These are phyloP conservation scores for Microvelia longipes DNA, from an alignment of 1,140 invertebrate species.

Conservation along the genomic window DNA sequence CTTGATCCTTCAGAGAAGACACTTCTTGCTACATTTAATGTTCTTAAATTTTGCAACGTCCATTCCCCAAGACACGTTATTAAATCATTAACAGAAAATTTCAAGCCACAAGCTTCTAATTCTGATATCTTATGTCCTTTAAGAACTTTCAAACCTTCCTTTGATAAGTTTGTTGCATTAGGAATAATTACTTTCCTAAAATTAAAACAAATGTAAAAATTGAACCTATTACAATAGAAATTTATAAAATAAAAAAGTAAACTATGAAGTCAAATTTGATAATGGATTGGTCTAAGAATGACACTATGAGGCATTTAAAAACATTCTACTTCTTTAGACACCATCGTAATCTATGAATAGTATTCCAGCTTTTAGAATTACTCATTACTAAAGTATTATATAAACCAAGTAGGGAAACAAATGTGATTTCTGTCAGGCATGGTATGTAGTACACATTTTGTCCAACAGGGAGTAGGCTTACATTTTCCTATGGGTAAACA, in stretches of 20 bases:
- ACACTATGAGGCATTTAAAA: no score
- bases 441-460: no score
- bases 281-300: no score
- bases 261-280: slow-evolving; percentile 9
- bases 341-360: no score
- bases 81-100: slow-evolving; percentile 46
- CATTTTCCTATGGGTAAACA: no score
- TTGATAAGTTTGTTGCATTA: slow-evolving; percentile 40
- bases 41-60: slow-evolving; percentile 49
- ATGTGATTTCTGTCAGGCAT: no score
- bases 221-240: neutral
- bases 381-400: no score
- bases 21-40: slow-evolving; percentile 48
- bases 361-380: no score
- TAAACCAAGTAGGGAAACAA: no score
- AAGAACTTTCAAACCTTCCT: slow-evolving; percentile 46
- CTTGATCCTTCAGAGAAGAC: slow-evolving; percentile 42
- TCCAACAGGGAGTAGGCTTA: no score
- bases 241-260: slow-evolving; percentile 7
- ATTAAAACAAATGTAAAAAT: slow-evolving; percentile 12
- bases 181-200: slow-evolving; percentile 36
- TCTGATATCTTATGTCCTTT: slow-evolving; percentile 46
- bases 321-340: no score
- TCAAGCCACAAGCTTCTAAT: slow-evolving; percentile 45
- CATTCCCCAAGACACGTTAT: slow-evolving; percentile 55